A percentile compares a stretch with the other conserved stretches of the same genome.
phyloP scores from a whole-genome alignment of 1,140 invertebrate genomes.

The Drosophila chauvacae region DNA sequence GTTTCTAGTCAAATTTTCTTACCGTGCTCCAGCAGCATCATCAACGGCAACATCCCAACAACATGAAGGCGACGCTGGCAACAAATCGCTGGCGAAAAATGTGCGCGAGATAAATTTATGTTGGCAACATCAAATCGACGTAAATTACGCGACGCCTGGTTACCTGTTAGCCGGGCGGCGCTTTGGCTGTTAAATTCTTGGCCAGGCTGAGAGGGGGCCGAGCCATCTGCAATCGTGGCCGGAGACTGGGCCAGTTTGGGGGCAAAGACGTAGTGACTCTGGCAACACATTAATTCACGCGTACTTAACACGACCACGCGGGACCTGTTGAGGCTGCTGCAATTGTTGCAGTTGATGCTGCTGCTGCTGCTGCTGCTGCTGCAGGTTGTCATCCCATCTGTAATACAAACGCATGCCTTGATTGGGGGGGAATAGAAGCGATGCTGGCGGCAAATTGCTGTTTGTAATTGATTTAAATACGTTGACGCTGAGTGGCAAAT shows the following conservation, averaged over 20 bases:
- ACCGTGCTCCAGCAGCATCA: slow-evolving; percentile 35
- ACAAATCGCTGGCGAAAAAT: slow-evolving; percentile 76
- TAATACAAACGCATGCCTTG: slow-evolving; percentile 81
- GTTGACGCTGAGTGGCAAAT: slow-evolving; percentile 77
- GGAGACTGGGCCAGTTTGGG: slow-evolving; percentile 36
- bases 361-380: background rate
- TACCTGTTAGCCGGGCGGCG: slow-evolving; percentile 66
- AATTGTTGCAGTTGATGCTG: slow-evolving; percentile 7
- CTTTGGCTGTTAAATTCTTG: slow-evolving; percentile 82
- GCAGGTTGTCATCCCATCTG: slow-evolving; percentile 74
- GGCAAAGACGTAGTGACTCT: slow-evolving; percentile 75
- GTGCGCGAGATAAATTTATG: slow-evolving; percentile 80
- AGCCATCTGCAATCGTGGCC: slow-evolving; percentile 43
- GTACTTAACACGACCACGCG: slow-evolving; percentile 72
- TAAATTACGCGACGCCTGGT: slow-evolving; percentile 76
- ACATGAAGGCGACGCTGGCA: slow-evolving; percentile 62
- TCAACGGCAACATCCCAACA: slow-evolving; percentile 54
- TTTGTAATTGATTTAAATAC: slow-evolving; percentile 83
- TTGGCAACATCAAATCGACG: slow-evolving; percentile 81
- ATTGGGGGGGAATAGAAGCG: slow-evolving; percentile 36
- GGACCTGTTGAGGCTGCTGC: slow-evolving; percentile 12
- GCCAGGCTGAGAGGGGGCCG: slow-evolving; percentile 23
- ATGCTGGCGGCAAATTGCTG: slow-evolving; percentile 67
- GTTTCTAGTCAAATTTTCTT: background rate
- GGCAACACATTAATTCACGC: slow-evolving; percentile 80